Percentiles rank a stretch among this genome's conserved stretches.
These are phyloP conservation scores for Autographa pulchrina DNA, from an alignment of 2,888 invertebrate genomes.

Conservation along the genomic window DNA sequence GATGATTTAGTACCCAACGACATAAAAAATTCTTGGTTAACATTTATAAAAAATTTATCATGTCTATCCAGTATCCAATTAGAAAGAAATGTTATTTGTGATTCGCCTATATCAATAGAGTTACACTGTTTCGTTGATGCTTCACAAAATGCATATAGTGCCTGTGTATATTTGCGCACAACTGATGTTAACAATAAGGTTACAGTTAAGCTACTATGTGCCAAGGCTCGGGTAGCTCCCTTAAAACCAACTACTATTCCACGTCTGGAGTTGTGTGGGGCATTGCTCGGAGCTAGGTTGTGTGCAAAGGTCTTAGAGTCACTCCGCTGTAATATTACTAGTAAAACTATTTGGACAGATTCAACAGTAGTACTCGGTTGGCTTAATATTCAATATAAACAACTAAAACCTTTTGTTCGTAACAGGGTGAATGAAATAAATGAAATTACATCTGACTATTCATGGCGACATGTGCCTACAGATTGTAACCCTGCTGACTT, in stretches of 20 bases:
- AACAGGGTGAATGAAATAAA: constrained; percentile 15
- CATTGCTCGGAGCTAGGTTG: constrained; percentile 2
- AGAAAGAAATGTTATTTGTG: constrained; percentile 18
- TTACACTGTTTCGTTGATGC: constrained; percentile 14
- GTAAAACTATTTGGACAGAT: constrained; percentile 7
- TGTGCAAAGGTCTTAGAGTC: constrained; percentile 2
- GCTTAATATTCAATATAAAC: background rate
- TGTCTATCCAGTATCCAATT: constrained; percentile 6
- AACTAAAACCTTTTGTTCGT: constrained; percentile 9
- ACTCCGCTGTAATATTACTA: constrained; percentile 2
- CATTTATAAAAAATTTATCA: too few species aligned
- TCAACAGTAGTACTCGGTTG: constrained; percentile 16
- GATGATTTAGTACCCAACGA: constrained; percentile 28
- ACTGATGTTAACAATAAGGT: background rate
- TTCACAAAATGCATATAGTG: constrained; percentile 17
- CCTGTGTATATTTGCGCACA: constrained; percentile 23
- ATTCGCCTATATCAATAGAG: background rate
- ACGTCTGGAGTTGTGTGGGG: background rate
- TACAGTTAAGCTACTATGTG: constrained; percentile 11
- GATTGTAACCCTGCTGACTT: constrained; percentile 14
- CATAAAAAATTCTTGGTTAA: background rate
- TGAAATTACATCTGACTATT: constrained; percentile 8
- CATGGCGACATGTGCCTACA: constrained; percentile 13
- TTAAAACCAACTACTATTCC: constrained; percentile 20
- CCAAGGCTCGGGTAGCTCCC: constrained; percentile 19